A percentile compares a stretch with the other conserved stretches of the same genome.
These are phyloP conservation scores for Chelonia mydas DNA, from an alignment of 2,797 vertebrate genomes.

Conservation along the genomic window DNA sequence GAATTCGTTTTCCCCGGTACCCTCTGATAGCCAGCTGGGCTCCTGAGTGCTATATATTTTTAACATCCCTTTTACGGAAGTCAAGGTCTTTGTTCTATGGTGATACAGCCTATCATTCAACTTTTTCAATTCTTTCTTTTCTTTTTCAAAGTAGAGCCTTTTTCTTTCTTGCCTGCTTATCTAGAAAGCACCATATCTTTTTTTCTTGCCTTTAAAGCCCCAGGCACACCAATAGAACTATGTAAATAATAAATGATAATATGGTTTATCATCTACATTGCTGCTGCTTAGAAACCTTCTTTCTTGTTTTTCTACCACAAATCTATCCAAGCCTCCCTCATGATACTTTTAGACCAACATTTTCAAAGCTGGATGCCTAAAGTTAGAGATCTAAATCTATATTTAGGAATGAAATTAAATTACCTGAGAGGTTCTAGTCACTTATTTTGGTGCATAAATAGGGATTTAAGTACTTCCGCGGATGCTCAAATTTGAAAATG, in stretches of 20 bases:
- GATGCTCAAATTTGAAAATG: conserved; percentile 63
- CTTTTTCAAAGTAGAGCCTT: background rate
- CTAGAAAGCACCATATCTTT: background rate
- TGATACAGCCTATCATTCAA: conserved; percentile 16
- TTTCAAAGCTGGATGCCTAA: conserved; percentile 68
- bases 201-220: conserved; percentile 48
- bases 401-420: conserved; percentile 65
- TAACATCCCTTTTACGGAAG: conserved; percentile 46
- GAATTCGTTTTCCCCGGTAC: conserved; percentile 60
- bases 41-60: conserved; percentile 41
- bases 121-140: background rate
- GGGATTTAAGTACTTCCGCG: conserved; percentile 65
- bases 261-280: conserved; percentile 70
- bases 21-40: conserved; percentile 65
- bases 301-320: conserved; percentile 70
- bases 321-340: conserved; percentile 50
- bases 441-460: conserved; percentile 63
- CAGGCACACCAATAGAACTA: conserved; percentile 58
- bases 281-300: conserved; percentile 59
- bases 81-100: conserved; percentile 50
- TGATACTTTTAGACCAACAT: conserved; percentile 72
- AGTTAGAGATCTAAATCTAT: conserved; percentile 71
- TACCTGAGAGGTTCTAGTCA: conserved; percentile 66
- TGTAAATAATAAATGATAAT: conserved; percentile 74
- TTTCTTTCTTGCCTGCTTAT: background rate